Evolutionary conservation across 1,140 invertebrate species (phyloP).

Genomic region (Lethocerus indicus): DNA sequence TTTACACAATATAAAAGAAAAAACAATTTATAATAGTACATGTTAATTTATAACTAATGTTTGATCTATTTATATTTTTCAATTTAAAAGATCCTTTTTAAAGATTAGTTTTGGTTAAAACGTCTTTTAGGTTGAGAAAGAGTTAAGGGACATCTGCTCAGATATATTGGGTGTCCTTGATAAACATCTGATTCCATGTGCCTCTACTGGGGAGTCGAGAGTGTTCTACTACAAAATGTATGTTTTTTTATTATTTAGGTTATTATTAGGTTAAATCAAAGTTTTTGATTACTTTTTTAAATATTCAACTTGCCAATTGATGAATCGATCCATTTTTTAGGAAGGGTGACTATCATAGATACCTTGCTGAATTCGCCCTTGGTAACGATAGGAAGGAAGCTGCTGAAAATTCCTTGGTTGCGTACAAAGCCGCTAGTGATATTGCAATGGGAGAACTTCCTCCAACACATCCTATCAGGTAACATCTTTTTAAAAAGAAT

Average conservation of each 20-base stretch:
- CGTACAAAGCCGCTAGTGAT: slow-evolving; percentile 94
- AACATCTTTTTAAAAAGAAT: slow-evolving; percentile 1
- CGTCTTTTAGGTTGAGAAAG: slow-evolving; percentile 59
- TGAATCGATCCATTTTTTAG: slow-evolving; percentile 27
- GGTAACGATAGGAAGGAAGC: slow-evolving; percentile 89
- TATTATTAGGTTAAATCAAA: background rate
- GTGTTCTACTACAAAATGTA: slow-evolving; percentile 98
- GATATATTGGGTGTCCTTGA: slow-evolving; percentile 87
- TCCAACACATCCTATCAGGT: slow-evolving; percentile 84
- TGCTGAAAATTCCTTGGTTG: slow-evolving; percentile 85
- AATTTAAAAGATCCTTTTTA: background rate
- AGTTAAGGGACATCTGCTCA: slow-evolving; percentile 88
- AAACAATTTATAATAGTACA: no score
- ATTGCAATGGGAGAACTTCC: slow-evolving; percentile 93
- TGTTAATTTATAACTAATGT: no score
- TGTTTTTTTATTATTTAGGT: slow-evolving; percentile 21
- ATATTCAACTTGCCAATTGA: no score
- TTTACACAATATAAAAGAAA: background rate
- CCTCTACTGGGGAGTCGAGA: slow-evolving; percentile 85
- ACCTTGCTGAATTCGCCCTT: slow-evolving; percentile 91
- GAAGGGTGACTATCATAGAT: slow-evolving; percentile 93
- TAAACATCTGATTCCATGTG: slow-evolving; percentile 84
- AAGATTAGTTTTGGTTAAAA: background rate
- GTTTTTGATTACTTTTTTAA: slow-evolving; percentile 3
- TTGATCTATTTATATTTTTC: no score